phyloP scores from a whole-genome alignment of 2,113 vertebrate species.

The Pelecanus crispus region DNA sequence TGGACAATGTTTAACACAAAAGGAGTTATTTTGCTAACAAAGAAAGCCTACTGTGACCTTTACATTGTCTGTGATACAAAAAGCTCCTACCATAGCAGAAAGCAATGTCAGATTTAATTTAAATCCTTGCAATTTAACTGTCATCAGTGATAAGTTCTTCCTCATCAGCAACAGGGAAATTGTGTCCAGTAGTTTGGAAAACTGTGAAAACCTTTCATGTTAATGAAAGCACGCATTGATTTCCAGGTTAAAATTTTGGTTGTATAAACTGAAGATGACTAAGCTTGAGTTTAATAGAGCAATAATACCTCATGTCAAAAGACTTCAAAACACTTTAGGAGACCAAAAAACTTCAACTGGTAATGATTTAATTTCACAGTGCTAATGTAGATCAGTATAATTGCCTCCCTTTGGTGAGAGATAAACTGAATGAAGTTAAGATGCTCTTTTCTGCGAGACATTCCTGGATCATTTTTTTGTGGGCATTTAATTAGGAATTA shows the following conservation, averaged over 20 bases:
- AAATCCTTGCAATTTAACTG: conserved; percentile 5
- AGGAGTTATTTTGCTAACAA: neutral
- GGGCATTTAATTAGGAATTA: neutral
- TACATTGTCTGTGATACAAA: neutral
- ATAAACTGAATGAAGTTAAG: neutral
- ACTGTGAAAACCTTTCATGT: neutral
- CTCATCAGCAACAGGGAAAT: neutral
- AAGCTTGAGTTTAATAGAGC: neutral
- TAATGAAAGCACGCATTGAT: conserved; percentile 27
- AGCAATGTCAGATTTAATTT: conserved; percentile 15
- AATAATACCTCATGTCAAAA: neutral
- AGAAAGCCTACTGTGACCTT: neutral
- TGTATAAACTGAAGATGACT: neutral
- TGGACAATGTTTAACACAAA: neutral
- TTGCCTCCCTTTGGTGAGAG: neutral
- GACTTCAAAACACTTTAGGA: neutral
- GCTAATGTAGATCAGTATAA: neutral
- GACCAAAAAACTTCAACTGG: neutral
- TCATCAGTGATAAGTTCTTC: neutral
- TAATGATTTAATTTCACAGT: neutral
- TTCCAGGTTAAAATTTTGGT: neutral
- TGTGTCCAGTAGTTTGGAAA: neutral
- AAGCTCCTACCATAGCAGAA: neutral
- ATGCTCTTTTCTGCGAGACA: neutral
- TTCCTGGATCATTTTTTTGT: neutral